Percentiles rank a stretch among this genome's conserved stretches.
Evolutionary conservation across 2,797 vertebrate genomes (phyloP).

Genomic region (Clarias fuscus): DNA sequence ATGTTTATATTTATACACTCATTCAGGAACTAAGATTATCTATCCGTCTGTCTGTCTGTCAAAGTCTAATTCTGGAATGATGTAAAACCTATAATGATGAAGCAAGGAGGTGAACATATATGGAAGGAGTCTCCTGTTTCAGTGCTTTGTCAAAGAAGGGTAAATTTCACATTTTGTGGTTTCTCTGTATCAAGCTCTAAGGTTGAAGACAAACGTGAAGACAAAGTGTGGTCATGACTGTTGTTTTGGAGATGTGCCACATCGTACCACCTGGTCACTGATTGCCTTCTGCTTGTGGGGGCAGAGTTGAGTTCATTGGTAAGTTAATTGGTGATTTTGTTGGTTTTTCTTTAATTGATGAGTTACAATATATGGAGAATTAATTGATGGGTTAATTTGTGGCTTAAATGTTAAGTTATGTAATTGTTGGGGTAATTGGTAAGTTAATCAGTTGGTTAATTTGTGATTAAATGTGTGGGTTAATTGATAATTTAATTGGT

Average conservation of each 20-base stretch:
- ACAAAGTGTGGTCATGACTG: neutral
- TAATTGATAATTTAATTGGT: too few species aligned
- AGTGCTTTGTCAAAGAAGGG: neutral
- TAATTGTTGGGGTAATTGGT: neutral
- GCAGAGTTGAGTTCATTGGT: neutral
- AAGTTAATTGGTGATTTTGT: too few species aligned
- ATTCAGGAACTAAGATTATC: neutral
- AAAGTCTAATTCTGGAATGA: neutral
- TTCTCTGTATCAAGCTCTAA: neutral
- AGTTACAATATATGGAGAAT: too few species aligned
- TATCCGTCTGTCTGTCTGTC: neutral
- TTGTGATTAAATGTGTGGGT: too few species aligned
- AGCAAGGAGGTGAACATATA: neutral
- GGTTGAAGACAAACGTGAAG: neutral
- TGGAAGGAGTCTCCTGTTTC: neutral
- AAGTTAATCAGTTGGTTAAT: too few species aligned
- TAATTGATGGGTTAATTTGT: neutral
- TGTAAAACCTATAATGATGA: neutral
- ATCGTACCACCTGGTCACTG: neutral
- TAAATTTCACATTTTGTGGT: neutral
- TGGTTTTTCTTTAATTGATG: too few species aligned
- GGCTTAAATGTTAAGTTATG: too few species aligned
- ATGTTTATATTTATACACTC: neutral
- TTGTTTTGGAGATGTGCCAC: neutral
- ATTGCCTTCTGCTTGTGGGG: neutral